These are phyloP conservation scores for Paratilapia polleni DNA, from an alignment of 2,113 vertebrate species.

Conservation along the genomic window DNA sequence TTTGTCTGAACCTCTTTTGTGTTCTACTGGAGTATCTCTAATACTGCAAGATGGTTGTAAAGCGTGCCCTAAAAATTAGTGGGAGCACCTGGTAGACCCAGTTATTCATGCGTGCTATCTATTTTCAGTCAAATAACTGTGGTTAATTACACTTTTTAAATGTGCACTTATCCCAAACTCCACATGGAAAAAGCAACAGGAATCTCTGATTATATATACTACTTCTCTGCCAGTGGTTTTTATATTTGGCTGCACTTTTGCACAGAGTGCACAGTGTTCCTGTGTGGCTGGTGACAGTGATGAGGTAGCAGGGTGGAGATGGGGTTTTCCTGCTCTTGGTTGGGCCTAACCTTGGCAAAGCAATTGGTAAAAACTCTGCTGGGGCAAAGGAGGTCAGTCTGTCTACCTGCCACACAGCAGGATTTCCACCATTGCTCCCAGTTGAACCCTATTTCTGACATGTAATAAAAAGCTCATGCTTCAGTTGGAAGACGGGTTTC, in stretches of 20 bases:
- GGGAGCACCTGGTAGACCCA: slow-evolving; percentile 69
- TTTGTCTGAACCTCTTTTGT: slow-evolving; percentile 71
- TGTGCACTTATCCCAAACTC: slow-evolving; percentile 59
- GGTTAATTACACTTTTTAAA: slow-evolving; percentile 59
- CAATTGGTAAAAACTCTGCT: slow-evolving; percentile 25
- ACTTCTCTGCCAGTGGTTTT: slow-evolving; percentile 67
- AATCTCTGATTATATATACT: slow-evolving; percentile 60
- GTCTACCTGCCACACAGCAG: slow-evolving; percentile 62
- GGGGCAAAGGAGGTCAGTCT: slow-evolving; percentile 62
- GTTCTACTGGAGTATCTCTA: slow-evolving; percentile 55
- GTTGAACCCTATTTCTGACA: slow-evolving; percentile 37
- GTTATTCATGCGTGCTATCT: slow-evolving; percentile 56
- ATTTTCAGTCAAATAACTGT: slow-evolving; percentile 65
- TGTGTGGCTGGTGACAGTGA: slow-evolving; percentile 63
- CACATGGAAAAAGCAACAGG: slow-evolving; percentile 61
- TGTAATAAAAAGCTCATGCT: not conserved
- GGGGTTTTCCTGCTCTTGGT: slow-evolving; percentile 71
- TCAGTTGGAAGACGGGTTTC: slow-evolving; percentile 14
- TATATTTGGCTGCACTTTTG: slow-evolving; percentile 58
- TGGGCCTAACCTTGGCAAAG: slow-evolving; percentile 55
- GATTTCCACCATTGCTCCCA: slow-evolving; percentile 53
- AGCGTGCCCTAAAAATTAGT: slow-evolving; percentile 47
- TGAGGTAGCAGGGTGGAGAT: slow-evolving; percentile 75
- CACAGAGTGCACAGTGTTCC: slow-evolving; percentile 67
- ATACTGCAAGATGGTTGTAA: slow-evolving; percentile 32